phyloP scores from a whole-genome alignment of 2,888 invertebrate species.

The Eilema caniola region DNA sequence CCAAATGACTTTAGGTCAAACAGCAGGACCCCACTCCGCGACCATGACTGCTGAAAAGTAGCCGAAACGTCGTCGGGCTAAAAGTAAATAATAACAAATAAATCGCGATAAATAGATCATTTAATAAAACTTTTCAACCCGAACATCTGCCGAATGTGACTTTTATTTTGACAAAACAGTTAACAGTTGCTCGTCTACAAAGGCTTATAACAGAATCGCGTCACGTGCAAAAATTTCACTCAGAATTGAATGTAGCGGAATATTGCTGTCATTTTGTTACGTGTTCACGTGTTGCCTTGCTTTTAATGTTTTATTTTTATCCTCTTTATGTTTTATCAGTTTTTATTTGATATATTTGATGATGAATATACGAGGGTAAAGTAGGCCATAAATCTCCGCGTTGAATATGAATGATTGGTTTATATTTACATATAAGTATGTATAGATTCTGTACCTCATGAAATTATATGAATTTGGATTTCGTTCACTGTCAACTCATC shows the following conservation, averaged over 20 bases:
- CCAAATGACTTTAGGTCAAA: too few relatives aligned
- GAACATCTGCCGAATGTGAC: background rate
- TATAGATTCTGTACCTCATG: background rate
- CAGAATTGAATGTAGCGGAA: conserved; percentile 39
- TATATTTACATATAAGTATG: background rate
- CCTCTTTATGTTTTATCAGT: conserved; percentile 1
- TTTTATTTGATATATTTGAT: conserved; percentile 11
- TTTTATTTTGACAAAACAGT: background rate
- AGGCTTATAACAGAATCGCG: conserved; percentile 24
- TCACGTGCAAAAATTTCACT: conserved; percentile 43
- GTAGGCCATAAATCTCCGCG: background rate
- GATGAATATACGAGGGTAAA: background rate
- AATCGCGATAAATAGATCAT: background rate
- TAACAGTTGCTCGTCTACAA: background rate
- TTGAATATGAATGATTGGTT: background rate
- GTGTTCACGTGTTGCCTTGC: conserved; percentile 29
- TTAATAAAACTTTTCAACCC: background rate
- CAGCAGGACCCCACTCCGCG: too few relatives aligned
- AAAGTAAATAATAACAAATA: too few relatives aligned
- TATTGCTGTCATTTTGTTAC: conserved; percentile 41
- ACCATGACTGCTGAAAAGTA: too few relatives aligned
- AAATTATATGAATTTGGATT: background rate
- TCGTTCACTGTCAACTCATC: too few relatives aligned
- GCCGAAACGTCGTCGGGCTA: too few relatives aligned
- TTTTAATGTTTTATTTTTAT: conserved; percentile 14